A percentile compares a stretch with the other conserved stretches of the same genome.
Evolutionary conservation across 2,888 invertebrate species (phyloP).

Genomic region (Oligia fasciuncula): DNA sequence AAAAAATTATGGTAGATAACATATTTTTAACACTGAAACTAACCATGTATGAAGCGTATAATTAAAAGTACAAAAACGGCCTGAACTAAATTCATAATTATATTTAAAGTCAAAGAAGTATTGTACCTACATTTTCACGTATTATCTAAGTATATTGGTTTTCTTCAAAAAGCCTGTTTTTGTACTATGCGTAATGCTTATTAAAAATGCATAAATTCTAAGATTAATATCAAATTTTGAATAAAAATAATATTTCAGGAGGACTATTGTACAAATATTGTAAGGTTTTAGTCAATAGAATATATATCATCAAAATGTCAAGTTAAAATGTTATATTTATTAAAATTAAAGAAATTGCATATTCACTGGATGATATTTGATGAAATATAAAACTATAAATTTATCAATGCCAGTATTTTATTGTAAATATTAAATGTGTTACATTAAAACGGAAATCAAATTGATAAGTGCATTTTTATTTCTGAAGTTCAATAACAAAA

Average conservation of each 20-base stretch:
- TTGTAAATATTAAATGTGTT: conserved; percentile 88
- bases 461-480: conserved; percentile 75
- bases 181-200: conserved; percentile 68
- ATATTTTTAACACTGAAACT: conserved; percentile 47
- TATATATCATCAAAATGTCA: conserved; percentile 65
- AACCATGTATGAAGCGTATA: conserved; percentile 35
- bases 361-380: conserved; percentile 68
- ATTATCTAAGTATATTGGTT: conserved; percentile 11
- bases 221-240: conserved; percentile 63
- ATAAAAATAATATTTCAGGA: conserved; percentile 65
- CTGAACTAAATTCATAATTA: conserved; percentile 40
- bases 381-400: conserved; percentile 76
- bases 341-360: conserved; percentile 59
- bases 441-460: conserved; percentile 86
- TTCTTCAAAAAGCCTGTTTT: conserved; percentile 59
- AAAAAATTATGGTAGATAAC: conserved; percentile 37
- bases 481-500: conserved; percentile 61
- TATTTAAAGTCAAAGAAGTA: conserved; percentile 35
- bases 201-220: conserved; percentile 63
- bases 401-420: conserved; percentile 89
- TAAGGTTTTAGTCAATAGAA: conserved; percentile 75
- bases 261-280: conserved; percentile 79
- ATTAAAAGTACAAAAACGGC: conserved; percentile 65
- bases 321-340: conserved; percentile 43
- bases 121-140: conserved; percentile 31